Percentiles rank a stretch among this genome's conserved stretches.
Evolutionary conservation across 1,140 invertebrate genomes (phyloP).

Genomic region (Drosophila rufa): DNA sequence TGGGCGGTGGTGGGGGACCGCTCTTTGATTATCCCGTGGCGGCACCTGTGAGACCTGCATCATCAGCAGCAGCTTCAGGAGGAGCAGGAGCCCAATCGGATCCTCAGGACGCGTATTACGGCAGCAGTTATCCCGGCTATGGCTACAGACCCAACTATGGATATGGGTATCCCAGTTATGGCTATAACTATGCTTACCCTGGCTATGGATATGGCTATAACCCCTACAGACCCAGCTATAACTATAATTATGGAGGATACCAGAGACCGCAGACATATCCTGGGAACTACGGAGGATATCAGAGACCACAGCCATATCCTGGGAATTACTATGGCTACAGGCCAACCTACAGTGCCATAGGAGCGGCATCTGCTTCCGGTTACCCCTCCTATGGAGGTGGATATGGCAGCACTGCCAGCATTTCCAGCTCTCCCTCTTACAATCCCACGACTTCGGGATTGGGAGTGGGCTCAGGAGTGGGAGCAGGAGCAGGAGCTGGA

Average conservation of each 20-base stretch:
- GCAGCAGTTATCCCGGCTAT: slow-evolving; percentile 36
- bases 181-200: slow-evolving; percentile 55
- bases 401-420: slow-evolving; percentile 16
- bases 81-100: slow-evolving; percentile 57
- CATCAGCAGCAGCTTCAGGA: slow-evolving; percentile 1
- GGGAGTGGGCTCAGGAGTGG: slow-evolving; percentile 1
- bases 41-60: slow-evolving; percentile 12
- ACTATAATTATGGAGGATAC: slow-evolving; percentile 40
- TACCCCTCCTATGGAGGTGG: slow-evolving; percentile 23
- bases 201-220: slow-evolving; percentile 39
- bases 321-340: slow-evolving; percentile 51
- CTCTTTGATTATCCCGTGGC: slow-evolving; percentile 59
- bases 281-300: slow-evolving; percentile 52
- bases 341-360: slow-evolving; percentile 37
- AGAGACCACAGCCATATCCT: slow-evolving; percentile 50
- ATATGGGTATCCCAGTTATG: slow-evolving; percentile 53
- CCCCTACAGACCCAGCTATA: slow-evolving; percentile 45
- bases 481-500: slow-evolving; percentile 2
- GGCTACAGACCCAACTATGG: slow-evolving; percentile 55
- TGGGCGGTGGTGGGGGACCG: slow-evolving; percentile 27
- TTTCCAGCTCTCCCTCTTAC: slow-evolving; percentile 19
- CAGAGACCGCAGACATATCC: slow-evolving; percentile 38
- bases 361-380: not conserved
- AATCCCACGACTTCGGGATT: not conserved
- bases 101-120: slow-evolving; percentile 56